Base-by-base conservation (phyloP, 2,888 invertebrate genomes). In the Serrognathus titanus region DNA sequence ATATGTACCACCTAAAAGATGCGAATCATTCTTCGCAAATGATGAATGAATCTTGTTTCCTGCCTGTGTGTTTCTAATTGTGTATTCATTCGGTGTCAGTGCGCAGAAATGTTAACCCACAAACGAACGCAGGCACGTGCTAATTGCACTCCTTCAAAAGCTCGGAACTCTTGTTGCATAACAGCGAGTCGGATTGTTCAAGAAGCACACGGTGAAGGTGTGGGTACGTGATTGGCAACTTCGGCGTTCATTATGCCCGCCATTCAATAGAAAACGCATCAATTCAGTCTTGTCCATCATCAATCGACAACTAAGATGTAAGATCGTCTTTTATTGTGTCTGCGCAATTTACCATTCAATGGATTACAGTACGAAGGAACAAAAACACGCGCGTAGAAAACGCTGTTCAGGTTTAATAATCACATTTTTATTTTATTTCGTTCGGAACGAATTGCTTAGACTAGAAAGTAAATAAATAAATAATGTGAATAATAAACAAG, bases 151-250 rank as follows among this genome's bases (percentile, higher is more conserved):
- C 37, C 51, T 51, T 53, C 48, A 48, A 53, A 47, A 47, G 47
- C 53, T 16, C 16, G 16, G 16, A 16, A 16, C 16, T 53, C 39
- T 53, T 39, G 47, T 39, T 53, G 47, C 24, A 31, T 31, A 31
- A 31, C 24, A 31, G 24, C 24, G 24, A 31, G 24, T 31, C 24
- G 24, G 43, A 43, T 43, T 43, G 43, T 43, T 10, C 43, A 16
- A 43, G 10, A 10, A 10, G 43, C 16, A 16, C 16, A 10, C 13
- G 43, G 43, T 11, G 41, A 20, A 16, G 16, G 8, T 50, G 12
- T 48, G 16, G 50, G 38, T 45, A 55, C 55, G 45, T 55, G 55
- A 55, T 55, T 50, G 50, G 55, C 55, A 55, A 55, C 50, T 50
- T 45, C 20, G 38, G 49, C 41, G 45, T 55, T 55, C 49, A 49